Percentiles rank a stretch among this genome's conserved stretches.
Evolutionary conservation across 2,797 vertebrate species (phyloP).

Genomic region (Heteromormyrus szaboi): DNA sequence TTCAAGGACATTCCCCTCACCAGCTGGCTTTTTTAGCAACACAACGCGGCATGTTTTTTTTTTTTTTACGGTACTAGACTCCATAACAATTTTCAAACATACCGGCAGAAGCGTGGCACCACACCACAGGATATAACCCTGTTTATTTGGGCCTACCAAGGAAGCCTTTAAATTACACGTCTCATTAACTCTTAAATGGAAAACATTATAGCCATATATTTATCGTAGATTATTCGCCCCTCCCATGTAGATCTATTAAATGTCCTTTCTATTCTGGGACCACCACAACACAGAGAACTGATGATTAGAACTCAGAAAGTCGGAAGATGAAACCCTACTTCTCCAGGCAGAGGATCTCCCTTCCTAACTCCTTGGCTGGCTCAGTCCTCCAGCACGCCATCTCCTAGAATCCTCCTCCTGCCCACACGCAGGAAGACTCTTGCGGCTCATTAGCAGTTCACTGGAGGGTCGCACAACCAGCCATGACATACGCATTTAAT

Average conservation of each 20-base stretch:
- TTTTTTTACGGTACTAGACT: background rate
- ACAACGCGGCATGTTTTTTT: background rate
- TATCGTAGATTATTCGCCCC: background rate
- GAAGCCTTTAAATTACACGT: background rate
- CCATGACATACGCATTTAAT: background rate
- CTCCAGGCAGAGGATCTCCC: background rate
- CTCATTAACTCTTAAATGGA: constrained; percentile 10
- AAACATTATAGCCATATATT: constrained; percentile 2
- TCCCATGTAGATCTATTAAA: background rate
- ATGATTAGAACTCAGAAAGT: background rate
- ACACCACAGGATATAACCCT: background rate
- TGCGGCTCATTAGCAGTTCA: background rate
- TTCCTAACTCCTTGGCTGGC: background rate
- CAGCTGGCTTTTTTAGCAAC: background rate
- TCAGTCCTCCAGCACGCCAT: background rate
- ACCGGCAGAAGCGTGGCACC: background rate
- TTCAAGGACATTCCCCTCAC: background rate
- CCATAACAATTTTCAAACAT: background rate
- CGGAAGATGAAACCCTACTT: background rate
- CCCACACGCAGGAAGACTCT: background rate
- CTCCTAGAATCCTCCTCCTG: background rate
- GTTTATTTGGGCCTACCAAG: background rate
- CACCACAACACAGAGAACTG: background rate
- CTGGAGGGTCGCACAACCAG: background rate
- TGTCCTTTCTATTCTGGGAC: constrained; percentile 1